A percentile compares a stretch with the other conserved stretches of the same genome.
phyloP scores from a whole-genome alignment of 2,113 vertebrate genomes.

The Oncorhynchus clarkii region DNA sequence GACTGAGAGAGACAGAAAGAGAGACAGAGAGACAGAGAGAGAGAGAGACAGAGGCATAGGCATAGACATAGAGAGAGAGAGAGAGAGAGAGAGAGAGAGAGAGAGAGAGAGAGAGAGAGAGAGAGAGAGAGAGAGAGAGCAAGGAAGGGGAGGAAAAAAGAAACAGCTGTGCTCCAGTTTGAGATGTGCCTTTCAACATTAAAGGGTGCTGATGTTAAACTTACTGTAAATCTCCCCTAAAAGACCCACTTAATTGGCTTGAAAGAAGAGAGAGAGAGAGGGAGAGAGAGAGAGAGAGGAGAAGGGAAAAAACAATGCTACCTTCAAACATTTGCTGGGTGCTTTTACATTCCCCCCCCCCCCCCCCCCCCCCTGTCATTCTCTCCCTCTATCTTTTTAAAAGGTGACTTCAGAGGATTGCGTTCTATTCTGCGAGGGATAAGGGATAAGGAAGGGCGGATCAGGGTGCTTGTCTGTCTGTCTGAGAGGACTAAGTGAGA shows the following conservation, averaged over 20 bases:
- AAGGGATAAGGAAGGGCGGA: background rate
- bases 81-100: background rate
- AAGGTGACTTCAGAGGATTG: background rate
- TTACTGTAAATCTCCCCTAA: conserved; percentile 56
- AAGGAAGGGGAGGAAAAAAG: background rate
- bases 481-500: background rate
- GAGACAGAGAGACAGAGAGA: background rate
- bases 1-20: background rate
- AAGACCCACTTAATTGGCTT: conserved; percentile 64
- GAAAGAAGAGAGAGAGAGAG: conserved; percentile 23
- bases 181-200: conserved; percentile 64
- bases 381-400: background rate
- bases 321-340: conserved; percentile 36
- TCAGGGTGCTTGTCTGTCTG: background rate
- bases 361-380: background rate
- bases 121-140: background rate
- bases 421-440: background rate
- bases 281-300: background rate
- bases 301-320: background rate
- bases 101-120: background rate
- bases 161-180: conserved; percentile 48
- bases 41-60: background rate
- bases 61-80: conserved; percentile 23
- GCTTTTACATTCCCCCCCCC: background rate
- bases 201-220: conserved; percentile 65